Conservation (phyloP, 2,888 invertebrate genomes). For the Beris morrisii region DNA sequence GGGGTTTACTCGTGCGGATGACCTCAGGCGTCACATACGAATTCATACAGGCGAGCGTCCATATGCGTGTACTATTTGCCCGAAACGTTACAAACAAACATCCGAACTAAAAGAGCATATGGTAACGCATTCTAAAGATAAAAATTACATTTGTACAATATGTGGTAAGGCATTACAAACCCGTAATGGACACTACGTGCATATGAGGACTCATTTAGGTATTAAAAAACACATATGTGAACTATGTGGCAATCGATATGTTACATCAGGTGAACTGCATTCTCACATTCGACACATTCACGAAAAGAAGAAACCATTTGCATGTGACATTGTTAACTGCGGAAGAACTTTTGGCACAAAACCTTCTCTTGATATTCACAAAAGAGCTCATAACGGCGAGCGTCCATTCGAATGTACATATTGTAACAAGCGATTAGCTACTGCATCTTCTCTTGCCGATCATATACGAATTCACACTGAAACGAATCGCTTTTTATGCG, state of each 20-base stretch:
- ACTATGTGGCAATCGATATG: constrained; percentile 41
- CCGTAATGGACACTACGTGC: constrained; percentile 43
- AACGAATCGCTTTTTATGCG: constrained; percentile 38
- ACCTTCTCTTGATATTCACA: constrained; percentile 40
- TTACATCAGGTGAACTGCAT: constrained; percentile 42
- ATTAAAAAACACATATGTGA: constrained; percentile 42
- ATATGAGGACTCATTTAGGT: constrained; percentile 43
- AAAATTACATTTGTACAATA: constrained; percentile 41
- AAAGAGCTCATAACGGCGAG: constrained; percentile 40
- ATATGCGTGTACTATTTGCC: constrained; percentile 44
- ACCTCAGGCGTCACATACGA: constrained; percentile 45
- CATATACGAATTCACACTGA: constrained; percentile 41
- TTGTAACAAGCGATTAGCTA: constrained; percentile 40
- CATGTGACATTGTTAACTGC: constrained; percentile 41
- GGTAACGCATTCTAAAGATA: constrained; percentile 40
- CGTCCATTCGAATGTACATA: constrained; percentile 39
- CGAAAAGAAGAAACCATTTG: constrained; percentile 40
- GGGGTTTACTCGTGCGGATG: constrained; percentile 43
- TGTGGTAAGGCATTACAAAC: constrained; percentile 43
- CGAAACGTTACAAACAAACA: constrained; percentile 44
- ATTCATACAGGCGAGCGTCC: constrained; percentile 46
- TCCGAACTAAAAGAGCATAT: constrained; percentile 43
- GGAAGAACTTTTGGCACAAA: constrained; percentile 40
- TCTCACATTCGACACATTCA: constrained; percentile 42
- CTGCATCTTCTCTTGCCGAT: constrained; percentile 40